Evolutionary conservation across 2,888 invertebrate species (phyloP).

Genomic region (Aporophyla lueneburgensis): DNA sequence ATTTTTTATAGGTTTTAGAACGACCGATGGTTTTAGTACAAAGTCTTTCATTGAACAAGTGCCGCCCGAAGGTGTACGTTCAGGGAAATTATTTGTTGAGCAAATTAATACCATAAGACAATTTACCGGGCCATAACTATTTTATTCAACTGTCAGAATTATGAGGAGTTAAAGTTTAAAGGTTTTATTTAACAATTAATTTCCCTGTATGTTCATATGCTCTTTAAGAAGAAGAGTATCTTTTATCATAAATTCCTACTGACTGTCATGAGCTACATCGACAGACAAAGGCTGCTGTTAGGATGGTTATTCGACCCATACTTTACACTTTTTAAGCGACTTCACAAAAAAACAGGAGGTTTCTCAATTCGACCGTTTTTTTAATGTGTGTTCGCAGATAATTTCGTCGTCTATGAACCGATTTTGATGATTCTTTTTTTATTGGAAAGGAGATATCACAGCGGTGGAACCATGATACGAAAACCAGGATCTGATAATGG

Average conservation of each 20-base stretch:
- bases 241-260: too few relatives aligned
- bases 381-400: too few relatives aligned
- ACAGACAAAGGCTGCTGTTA: background rate
- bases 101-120: background rate
- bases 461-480: too few relatives aligned
- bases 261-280: background rate
- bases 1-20: conserved; percentile 19
- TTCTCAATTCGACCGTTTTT: too few relatives aligned
- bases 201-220: background rate
- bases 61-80: background rate
- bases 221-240: too few relatives aligned
- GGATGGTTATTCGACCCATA: background rate
- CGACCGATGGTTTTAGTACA: background rate
- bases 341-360: too few relatives aligned
- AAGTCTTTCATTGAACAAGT: background rate
- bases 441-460: too few relatives aligned
- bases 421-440: too few relatives aligned
- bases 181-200: background rate
- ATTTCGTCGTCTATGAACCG: too few relatives aligned
- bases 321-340: too few relatives aligned
- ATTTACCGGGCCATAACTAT: background rate
- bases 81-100: background rate
- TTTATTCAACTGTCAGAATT: background rate
- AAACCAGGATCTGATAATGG: too few relatives aligned
- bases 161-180: background rate